Conservation (phyloP, 2,888 invertebrate species). For the Drosophila koepferae region DNA sequence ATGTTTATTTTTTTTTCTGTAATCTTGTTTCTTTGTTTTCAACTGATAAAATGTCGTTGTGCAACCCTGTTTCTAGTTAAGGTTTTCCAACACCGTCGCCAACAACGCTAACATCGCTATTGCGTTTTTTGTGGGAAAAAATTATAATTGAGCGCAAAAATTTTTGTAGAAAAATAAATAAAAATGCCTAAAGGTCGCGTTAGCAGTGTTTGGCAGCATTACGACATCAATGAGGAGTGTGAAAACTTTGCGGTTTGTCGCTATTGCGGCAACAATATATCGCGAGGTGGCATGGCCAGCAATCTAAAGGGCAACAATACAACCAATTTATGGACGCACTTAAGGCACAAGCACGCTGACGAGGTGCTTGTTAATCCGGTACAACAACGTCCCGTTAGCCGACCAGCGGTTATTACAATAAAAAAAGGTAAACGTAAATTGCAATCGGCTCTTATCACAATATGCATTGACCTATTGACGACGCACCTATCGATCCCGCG, state of each 20-base stretch:
- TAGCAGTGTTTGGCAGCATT: slow-evolving; percentile 72
- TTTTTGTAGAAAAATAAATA: slow-evolving; percentile 6
- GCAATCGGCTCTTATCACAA: slow-evolving; percentile 34
- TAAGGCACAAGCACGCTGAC: slow-evolving; percentile 67
- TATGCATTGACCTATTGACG: slow-evolving; percentile 55
- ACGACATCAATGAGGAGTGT: slow-evolving; percentile 68
- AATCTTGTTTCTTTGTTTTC: slow-evolving; percentile 37
- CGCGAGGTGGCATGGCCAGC: slow-evolving; percentile 74
- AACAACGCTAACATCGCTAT: slow-evolving; percentile 72
- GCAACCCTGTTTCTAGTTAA: slow-evolving; percentile 40
- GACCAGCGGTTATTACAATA: slow-evolving; percentile 47
- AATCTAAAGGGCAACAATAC: slow-evolving; percentile 71
- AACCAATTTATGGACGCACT: slow-evolving; percentile 68
- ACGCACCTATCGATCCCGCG: slow-evolving; percentile 51
- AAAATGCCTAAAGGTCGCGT: slow-evolving; percentile 72
- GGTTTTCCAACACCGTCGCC: slow-evolving; percentile 51
- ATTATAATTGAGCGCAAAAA: slow-evolving; percentile 20
- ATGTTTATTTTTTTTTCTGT: slow-evolving; percentile 12
- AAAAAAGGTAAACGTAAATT: slow-evolving; percentile 62
- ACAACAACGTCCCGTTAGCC: slow-evolving; percentile 42
- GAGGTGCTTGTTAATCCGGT: slow-evolving; percentile 67
- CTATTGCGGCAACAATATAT: slow-evolving; percentile 73
- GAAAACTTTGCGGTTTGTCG: slow-evolving; percentile 72
- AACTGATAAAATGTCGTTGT: slow-evolving; percentile 11
- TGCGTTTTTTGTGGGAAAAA: slow-evolving; percentile 55